Percentiles rank a stretch among this genome's conserved stretches.
phyloP scores from a whole-genome alignment of 2,113 vertebrate species.

The Patagioenas fasciata region DNA sequence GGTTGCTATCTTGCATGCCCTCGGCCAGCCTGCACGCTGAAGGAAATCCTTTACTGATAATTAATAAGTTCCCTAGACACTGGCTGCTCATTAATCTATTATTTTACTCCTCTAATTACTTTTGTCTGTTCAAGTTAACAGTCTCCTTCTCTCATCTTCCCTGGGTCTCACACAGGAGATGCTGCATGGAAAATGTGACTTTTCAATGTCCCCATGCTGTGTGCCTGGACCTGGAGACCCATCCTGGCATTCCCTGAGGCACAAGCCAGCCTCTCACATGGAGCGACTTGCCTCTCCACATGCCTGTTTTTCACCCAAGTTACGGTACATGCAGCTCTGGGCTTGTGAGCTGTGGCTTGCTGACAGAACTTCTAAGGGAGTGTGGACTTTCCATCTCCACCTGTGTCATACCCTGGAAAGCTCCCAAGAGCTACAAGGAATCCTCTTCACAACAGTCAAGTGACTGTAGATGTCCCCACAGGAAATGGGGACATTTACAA shows the following conservation, averaged over 20 bases:
- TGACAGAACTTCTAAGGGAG: neutral
- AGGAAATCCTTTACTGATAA: constrained; percentile 56
- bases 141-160: constrained; percentile 26
- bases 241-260: neutral
- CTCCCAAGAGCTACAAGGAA: neutral
- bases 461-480: neutral
- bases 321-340: neutral
- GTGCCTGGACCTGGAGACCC: neutral
- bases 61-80: constrained; percentile 52
- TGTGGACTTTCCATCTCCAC: neutral
- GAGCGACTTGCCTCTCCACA: neutral
- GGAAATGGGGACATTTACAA: neutral
- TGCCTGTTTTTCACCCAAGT: neutral
- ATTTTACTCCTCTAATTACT: constrained; percentile 67
- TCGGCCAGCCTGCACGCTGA: neutral
- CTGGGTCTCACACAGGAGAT: neutral
- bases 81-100: constrained; percentile 61
- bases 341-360: neutral
- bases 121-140: constrained; percentile 61
- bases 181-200: neutral
- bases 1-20: constrained; percentile 10
- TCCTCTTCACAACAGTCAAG: neutral
- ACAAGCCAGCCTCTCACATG: neutral
- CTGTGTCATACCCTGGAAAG: neutral
- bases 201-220: neutral